phyloP scores from a whole-genome alignment of 2,113 vertebrate genomes.

The Catagonus wagneri region DNA sequence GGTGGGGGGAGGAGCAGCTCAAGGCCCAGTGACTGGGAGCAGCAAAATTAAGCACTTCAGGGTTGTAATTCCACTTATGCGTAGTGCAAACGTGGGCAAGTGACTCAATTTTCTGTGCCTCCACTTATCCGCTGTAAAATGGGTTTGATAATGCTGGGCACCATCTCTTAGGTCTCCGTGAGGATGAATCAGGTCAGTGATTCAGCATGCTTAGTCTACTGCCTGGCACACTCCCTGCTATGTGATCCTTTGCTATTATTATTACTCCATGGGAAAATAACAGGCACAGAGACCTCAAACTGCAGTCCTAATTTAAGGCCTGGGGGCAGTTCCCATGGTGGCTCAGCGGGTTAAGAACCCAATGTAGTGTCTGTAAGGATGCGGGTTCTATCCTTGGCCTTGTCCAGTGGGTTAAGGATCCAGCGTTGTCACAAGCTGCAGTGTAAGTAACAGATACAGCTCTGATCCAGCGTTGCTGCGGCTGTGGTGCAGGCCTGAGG shows the following conservation, averaged over 20 bases:
- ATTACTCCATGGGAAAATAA: background rate
- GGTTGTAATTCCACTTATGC: background rate
- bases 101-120: background rate
- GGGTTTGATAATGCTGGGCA: accelerated
- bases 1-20: background rate
- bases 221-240: accelerated
- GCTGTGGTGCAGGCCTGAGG: too few relatives aligned
- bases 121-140: background rate
- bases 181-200: background rate
- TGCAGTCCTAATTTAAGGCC: background rate
- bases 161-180: background rate
- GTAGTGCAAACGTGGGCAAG: accelerated
- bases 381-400: too few relatives aligned
- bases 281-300: background rate
- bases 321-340: too few relatives aligned
- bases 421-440: too few relatives aligned
- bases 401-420: too few relatives aligned
- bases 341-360: too few relatives aligned
- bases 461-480: too few relatives aligned
- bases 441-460: too few relatives aligned
- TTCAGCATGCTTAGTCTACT: background rate
- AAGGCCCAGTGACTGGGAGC: background rate
- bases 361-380: too few relatives aligned
- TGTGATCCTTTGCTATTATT: background rate
- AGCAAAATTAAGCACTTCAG: background rate